A percentile compares a stretch with the other conserved stretches of the same genome.
These are phyloP conservation scores for Pteronura brasiliensis DNA, from an alignment of 2,113 vertebrate species.

Conservation along the genomic window DNA sequence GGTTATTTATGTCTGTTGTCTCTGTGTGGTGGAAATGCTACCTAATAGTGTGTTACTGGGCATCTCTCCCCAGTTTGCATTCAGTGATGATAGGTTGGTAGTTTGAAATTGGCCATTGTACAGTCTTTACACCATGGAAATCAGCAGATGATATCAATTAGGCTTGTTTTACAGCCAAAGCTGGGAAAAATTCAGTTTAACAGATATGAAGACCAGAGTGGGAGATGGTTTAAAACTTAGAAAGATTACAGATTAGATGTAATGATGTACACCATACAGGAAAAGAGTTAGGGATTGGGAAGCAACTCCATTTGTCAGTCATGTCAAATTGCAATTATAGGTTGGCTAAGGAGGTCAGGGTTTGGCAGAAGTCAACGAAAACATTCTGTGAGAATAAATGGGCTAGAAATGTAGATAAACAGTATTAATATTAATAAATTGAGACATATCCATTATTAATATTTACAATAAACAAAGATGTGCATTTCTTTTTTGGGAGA, in stretches of 20 bases:
- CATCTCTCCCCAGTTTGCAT: not conserved
- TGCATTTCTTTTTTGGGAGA: not conserved
- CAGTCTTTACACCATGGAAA: not conserved
- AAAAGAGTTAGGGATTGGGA: not conserved
- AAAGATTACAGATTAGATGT: not conserved
- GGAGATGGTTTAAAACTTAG: not conserved
- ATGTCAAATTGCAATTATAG: not conserved
- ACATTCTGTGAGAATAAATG: not conserved
- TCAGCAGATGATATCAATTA: not conserved
- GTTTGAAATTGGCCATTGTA: not conserved
- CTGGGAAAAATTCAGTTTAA: not conserved
- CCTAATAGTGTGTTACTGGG: not conserved
- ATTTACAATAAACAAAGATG: not conserved
- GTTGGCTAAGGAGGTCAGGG: not conserved
- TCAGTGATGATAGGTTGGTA: not conserved
- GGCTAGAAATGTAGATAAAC: not conserved
- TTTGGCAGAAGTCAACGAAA: not conserved
- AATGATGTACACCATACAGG: not conserved
- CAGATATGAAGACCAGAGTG: not conserved
- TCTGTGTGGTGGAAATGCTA: not conserved
- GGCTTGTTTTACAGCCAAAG: not conserved
- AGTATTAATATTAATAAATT: not conserved
- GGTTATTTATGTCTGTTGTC: not conserved
- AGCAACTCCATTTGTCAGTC: not conserved
- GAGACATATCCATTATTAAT: not conserved